Evolutionary conservation across 2,888 invertebrate species (phyloP), one percentile per base, ranked within the genome.

Genomic region (Schizaphis graminum): DNA sequence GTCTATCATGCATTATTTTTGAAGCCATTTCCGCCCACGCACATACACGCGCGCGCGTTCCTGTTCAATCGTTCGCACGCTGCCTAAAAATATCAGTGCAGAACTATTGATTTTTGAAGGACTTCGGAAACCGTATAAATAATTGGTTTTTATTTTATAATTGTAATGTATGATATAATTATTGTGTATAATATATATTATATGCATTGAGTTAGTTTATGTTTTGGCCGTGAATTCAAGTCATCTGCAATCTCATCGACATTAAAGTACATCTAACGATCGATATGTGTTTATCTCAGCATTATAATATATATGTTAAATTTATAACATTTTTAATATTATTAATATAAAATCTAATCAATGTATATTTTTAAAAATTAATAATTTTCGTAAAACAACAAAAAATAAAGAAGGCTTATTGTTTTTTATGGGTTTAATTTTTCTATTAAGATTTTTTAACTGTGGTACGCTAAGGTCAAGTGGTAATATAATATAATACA

Each of bases 111-210:
- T 53, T 88, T 53, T 53, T 53, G 26, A 88, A 24, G 24, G 35
- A 88, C 53, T 53, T 35, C 35, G 24, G 35, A 88, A 88, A 88
- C 88, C 88, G 24, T 35, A 88, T 10, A 35, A 87, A 88, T 88
- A 24, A 88, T 44, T 53, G 8, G 85, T n/a, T 87, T 87, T n/a
- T 77, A 24, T 47, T 86, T 16, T 3, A 16, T 26, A 26, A 49
- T 28, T 26, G 28, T 11, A 28, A 86, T 86, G 7, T 21, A 35
- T 5, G n/a, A n/a, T 67, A 16, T n/a, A n/a, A n/a, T n/a, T n/a
- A 67, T n/a, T n/a, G 16, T 26, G 16, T 5, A n/a, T 5, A 67
- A n/a, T 5, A 67, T 77, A 77, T 77, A 35, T 7, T 21, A 77
- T 8, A 8, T 35, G 35, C 35, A 41, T 21, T 21, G 35, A 35